Conservation (phyloP, 1,140 invertebrate species). For the Nebria ingens region DNA sequence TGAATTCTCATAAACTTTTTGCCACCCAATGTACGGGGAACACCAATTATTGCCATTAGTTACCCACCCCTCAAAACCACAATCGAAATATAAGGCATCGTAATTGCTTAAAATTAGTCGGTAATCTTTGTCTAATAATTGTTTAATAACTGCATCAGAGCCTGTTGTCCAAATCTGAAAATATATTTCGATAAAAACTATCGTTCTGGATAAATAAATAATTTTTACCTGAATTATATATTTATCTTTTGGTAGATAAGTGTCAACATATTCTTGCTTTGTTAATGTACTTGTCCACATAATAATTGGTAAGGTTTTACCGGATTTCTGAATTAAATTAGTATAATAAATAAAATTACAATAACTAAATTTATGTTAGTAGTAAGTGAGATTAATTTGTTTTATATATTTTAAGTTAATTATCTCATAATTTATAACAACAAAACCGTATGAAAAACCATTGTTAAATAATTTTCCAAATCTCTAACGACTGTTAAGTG, state of each 20-base stretch:
- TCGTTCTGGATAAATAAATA: conserved; percentile 20
- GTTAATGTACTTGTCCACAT: conserved; percentile 79
- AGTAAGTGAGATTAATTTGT: background rate
- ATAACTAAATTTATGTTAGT: background rate
- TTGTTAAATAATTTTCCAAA: conserved; percentile 9
- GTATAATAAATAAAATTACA: conserved; percentile 18
- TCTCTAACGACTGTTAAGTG: conserved; percentile 23
- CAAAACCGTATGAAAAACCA: conserved; percentile 8
- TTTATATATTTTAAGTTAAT: background rate
- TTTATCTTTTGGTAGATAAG: conserved; percentile 55
- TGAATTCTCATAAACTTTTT: conserved; percentile 71
- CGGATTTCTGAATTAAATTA: conserved; percentile 36
- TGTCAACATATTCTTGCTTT: conserved; percentile 48
- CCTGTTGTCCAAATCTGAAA: conserved; percentile 62
- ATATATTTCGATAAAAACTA: too few species aligned
- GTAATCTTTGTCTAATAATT: conserved; percentile 58
- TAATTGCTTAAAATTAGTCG: conserved; percentile 73
- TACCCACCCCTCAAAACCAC: conserved; percentile 59
- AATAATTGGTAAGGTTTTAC: conserved; percentile 50
- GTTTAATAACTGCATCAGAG: conserved; percentile 47
- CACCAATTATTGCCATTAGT: conserved; percentile 70
- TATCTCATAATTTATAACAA: background rate
- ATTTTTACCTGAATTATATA: conserved; percentile 60
- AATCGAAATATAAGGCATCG: conserved; percentile 74
- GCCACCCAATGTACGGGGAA: conserved; percentile 80